Evolutionary conservation across 2,797 vertebrate species (phyloP).

Genomic region (Xenopus petersii): DNA sequence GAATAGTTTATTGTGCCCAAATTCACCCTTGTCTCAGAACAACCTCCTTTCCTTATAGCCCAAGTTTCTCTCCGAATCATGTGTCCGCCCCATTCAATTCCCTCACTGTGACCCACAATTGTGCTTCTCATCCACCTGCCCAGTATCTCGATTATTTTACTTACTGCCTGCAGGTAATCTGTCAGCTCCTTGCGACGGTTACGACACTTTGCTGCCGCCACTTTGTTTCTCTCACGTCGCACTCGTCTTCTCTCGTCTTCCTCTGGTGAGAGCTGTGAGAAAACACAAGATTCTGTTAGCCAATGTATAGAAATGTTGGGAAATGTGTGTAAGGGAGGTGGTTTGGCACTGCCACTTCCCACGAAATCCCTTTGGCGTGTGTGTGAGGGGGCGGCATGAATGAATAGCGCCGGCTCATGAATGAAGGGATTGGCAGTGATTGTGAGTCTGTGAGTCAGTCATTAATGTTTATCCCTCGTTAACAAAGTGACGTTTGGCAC

Average conservation of each 20-base stretch:
- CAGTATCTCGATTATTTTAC: background rate
- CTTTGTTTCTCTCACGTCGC: slow-evolving; percentile 86
- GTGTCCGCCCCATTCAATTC: background rate
- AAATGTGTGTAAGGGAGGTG: background rate
- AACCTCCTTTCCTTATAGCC: no score
- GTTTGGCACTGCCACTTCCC: background rate
- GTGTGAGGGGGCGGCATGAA: background rate
- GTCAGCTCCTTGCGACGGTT: slow-evolving; percentile 76
- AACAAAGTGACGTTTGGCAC: slow-evolving; percentile 31
- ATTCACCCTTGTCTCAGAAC: no score
- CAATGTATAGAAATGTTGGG: background rate
- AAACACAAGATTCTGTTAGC: background rate
- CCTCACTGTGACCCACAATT: no score
- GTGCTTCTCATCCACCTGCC: no score
- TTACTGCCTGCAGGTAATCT: slow-evolving; percentile 79
- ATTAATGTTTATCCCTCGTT: slow-evolving; percentile 41
- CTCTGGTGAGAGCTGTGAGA: slow-evolving; percentile 55
- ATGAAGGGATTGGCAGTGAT: slow-evolving; percentile 37
- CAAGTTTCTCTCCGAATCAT: no score
- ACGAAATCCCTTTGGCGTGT: background rate
- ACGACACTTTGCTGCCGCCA: slow-evolving; percentile 88
- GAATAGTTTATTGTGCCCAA: no score
- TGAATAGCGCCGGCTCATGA: slow-evolving; percentile 49
- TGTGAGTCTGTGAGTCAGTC: slow-evolving; percentile 42
- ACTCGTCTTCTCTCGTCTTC: slow-evolving; percentile 80